Evolutionary conservation across 2,797 vertebrate species (phyloP).

Genomic region (Sphenodon punctatus): DNA sequence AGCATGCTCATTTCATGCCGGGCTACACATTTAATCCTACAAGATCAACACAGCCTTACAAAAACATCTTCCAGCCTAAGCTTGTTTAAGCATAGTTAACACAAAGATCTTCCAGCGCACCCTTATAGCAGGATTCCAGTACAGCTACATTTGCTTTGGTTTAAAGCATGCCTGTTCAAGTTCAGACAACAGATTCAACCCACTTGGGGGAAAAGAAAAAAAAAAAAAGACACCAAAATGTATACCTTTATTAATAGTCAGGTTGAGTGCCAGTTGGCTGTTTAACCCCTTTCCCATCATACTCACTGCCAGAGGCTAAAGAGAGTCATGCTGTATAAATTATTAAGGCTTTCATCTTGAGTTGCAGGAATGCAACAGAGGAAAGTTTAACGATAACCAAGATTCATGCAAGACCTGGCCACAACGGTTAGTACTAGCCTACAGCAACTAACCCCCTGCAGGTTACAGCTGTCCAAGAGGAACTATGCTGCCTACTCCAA

Average conservation of each 20-base stretch:
- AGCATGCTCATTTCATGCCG: conserved; percentile 9
- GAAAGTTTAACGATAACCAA: background rate
- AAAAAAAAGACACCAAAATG: conserved; percentile 26
- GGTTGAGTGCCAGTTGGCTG: conserved; percentile 19
- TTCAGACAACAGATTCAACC: conserved; percentile 33
- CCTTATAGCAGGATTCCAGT: conserved; percentile 47
- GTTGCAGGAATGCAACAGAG: background rate
- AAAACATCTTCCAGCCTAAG: conserved; percentile 58
- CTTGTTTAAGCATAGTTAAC: conserved; percentile 59
- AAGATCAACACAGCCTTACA: conserved; percentile 8
- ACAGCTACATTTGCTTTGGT: conserved; percentile 20
- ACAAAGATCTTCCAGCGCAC: conserved; percentile 49
- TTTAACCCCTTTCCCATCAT: conserved; percentile 4
- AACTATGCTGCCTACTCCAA: no score
- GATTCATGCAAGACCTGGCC: background rate
- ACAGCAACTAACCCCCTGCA: background rate
- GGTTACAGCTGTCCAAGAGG: background rate
- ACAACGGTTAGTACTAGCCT: background rate
- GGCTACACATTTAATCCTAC: conserved; percentile 23
- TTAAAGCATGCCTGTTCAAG: conserved; percentile 64
- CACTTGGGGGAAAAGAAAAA: background rate
- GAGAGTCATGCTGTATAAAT: background rate
- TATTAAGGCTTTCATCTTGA: background rate
- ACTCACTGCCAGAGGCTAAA: background rate
- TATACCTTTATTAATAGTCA: conserved; percentile 46